These are phyloP conservation scores for Albula goreensis DNA, from an alignment of 2,113 vertebrate genomes.

Conservation along the genomic window DNA sequence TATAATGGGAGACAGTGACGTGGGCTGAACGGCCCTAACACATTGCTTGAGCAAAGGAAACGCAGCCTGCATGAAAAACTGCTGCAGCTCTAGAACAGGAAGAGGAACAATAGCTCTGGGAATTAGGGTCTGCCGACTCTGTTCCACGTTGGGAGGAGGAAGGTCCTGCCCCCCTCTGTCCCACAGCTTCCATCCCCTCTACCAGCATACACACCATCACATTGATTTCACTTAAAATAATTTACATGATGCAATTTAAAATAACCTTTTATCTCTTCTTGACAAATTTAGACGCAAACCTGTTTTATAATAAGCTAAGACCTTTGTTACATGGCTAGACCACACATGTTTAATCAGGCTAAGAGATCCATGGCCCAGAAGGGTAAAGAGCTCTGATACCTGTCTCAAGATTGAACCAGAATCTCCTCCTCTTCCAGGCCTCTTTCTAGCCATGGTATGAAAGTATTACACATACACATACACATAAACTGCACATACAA, in stretches of 20 bases:
- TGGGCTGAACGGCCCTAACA: slow-evolving; percentile 50
- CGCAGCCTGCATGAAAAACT: slow-evolving; percentile 52
- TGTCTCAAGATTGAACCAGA: background rate
- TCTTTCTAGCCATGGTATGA: background rate
- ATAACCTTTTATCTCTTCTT: background rate
- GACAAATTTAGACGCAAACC: background rate
- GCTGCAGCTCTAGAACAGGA: slow-evolving; percentile 63
- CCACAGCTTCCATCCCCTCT: background rate
- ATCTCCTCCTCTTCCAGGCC: background rate
- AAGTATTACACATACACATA: background rate
- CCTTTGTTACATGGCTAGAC: background rate
- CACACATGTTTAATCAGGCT: background rate
- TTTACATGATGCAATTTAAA: background rate
- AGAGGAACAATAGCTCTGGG: slow-evolving; percentile 61
- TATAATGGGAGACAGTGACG: slow-evolving; percentile 56
- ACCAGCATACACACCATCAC: background rate
- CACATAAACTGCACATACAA: background rate
- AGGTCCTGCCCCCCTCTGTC: background rate
- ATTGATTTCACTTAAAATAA: background rate
- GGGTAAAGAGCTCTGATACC: background rate
- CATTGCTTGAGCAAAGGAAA: slow-evolving; percentile 54
- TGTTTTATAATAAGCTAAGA: background rate
- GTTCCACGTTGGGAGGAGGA: slow-evolving; percentile 12
- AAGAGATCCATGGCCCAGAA: background rate
- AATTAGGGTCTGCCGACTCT: slow-evolving; percentile 35